Evolutionary conservation across 2,888 invertebrate genomes (phyloP), one percentile per base, ranked within the genome.

Genomic region (Agrochola lychnidis): DNA sequence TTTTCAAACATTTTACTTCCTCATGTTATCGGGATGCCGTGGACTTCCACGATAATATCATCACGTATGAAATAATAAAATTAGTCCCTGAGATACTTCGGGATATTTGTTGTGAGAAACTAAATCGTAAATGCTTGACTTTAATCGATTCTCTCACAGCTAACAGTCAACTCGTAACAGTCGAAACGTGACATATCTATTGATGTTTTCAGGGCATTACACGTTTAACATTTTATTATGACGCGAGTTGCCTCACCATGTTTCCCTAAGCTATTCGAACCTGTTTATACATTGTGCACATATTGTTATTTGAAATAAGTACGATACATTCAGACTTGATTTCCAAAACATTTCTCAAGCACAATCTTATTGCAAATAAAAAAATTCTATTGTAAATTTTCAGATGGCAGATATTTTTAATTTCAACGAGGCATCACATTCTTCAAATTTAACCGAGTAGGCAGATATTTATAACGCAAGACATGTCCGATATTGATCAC

Each of bases 261-360:
- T 82, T 75, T 72, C 42, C 56, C 6, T 63, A 76, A 79, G 6
- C 48, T 56, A 72, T 70, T 82, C 10, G 63, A 57, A 45, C 66
- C 45, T 63, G 61, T n/a, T 73, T 16, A 66, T 69, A 69, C 12
- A 53, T 69, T 71, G 48, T 42, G 61, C 64, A 56, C 16, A 62
- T 78, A 69, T 70, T 56, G 53, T 59, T 73, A 61, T 70, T 63
- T 53, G 25, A 40, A 71, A 61, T 69, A 61, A 16, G 7, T 56
- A 68, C 45, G 12, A 45, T 40, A 61, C n/a, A 64, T 36, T 70
- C 36, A 40, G 40, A 36, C 2, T 57, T 56, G 22, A 51, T 77
- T 77, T 62, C 51, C 64, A 77, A 66, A 61, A 72, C 63, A 67
- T 68, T 68, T 64, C 12, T 53, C 48, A 70, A 36, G 45, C 10